Percentiles rank a stretch among this genome's conserved stretches.
These are phyloP conservation scores for Malacosoma neustria DNA, from an alignment of 2,888 invertebrate species.

Conservation along the genomic window DNA sequence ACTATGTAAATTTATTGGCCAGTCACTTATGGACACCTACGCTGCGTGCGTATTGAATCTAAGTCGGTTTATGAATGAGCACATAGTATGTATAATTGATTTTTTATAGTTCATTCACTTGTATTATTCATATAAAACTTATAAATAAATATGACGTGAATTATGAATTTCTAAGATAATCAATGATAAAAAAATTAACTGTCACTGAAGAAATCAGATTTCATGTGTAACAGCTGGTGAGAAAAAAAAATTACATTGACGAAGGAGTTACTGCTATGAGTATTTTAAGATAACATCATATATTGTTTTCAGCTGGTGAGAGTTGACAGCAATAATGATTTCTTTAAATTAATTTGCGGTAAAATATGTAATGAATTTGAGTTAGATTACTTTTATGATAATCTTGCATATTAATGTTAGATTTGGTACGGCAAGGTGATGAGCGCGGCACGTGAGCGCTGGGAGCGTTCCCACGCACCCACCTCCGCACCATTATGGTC, in stretches of 20 bases:
- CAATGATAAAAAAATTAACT: too few species aligned
- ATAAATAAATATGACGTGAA: slow-evolving; percentile 26
- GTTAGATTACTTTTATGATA: slow-evolving; percentile 6
- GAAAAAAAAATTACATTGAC: slow-evolving; percentile 6
- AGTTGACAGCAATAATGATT: slow-evolving; percentile 33
- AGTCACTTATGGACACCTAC: slow-evolving; percentile 49
- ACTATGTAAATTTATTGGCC: slow-evolving; percentile 31
- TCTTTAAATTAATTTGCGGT: slow-evolving; percentile 26
- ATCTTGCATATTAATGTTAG: slow-evolving; percentile 65
- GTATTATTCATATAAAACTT: slow-evolving; percentile 24
- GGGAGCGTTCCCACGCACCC: slow-evolving; percentile 73
- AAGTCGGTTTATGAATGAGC: slow-evolving; percentile 49
- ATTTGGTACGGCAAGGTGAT: slow-evolving; percentile 60
- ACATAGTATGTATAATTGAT: slow-evolving; percentile 48
- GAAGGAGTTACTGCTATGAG: background rate
- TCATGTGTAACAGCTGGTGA: too few species aligned
- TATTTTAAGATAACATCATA: background rate
- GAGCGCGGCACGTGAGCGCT: slow-evolving; percentile 65
- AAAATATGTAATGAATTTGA: slow-evolving; percentile 54
- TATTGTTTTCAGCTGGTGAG: slow-evolving; percentile 14
- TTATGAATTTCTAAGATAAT: slow-evolving; percentile 9
- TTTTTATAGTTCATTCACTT: slow-evolving; percentile 45
- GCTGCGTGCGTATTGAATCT: slow-evolving; percentile 33
- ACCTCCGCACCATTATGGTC: slow-evolving; percentile 72
- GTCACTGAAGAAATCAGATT: slow-evolving; percentile 12